These are phyloP conservation scores for Tetramorium bicarinatum DNA, from an alignment of 2,888 invertebrate species.

Conservation along the genomic window DNA sequence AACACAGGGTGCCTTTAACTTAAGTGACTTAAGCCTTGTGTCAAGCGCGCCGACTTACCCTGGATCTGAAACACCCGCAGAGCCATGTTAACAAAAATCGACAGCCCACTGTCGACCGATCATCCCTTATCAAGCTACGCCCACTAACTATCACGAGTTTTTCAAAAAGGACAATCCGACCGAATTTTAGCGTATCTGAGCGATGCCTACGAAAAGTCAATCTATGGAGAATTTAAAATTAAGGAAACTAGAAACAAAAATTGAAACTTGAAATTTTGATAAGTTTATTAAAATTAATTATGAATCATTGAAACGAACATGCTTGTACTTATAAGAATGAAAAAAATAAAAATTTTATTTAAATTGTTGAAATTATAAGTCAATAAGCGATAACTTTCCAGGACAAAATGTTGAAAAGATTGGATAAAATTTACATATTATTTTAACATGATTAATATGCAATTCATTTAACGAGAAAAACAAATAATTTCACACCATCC, in stretches of 20 bases:
- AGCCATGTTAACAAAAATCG: constrained; percentile 68
- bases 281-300: background rate
- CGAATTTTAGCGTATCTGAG: background rate
- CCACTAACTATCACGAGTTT: background rate
- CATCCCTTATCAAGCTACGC: background rate
- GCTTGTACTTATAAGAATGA: background rate
- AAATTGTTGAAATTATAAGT: background rate
- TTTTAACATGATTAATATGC: background rate
- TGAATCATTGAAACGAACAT: background rate
- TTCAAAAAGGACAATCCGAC: background rate
- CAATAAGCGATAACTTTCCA: background rate
- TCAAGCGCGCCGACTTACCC: constrained; percentile 73
- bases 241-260: background rate
- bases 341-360: constrained; percentile 3
- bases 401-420: background rate
- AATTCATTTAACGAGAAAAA: background rate
- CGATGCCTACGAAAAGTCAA: background rate
- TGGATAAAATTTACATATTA: background rate
- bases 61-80: constrained; percentile 77
- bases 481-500: background rate
- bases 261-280: background rate
- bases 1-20: constrained; percentile 47
- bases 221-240: background rate
- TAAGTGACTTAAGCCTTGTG: constrained; percentile 33
- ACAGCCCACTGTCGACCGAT: background rate